A percentile compares a stretch with the other conserved stretches of the same genome.
Evolutionary conservation across 2,113 vertebrate genomes (phyloP).

Genomic region (Trematomus loennbergii): DNA sequence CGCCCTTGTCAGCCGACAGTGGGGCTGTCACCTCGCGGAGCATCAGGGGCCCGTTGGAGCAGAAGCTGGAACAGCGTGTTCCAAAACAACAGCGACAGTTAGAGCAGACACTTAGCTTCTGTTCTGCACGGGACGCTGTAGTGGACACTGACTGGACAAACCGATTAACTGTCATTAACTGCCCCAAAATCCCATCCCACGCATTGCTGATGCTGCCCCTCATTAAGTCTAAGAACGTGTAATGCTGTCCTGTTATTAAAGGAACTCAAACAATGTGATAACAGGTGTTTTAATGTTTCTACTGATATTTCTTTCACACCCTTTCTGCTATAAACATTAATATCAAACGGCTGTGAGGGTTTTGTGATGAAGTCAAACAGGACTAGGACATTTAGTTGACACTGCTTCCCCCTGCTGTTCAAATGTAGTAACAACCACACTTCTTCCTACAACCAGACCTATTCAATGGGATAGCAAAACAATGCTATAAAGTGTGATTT

Average conservation of each 20-base stretch:
- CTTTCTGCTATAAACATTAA: not conserved
- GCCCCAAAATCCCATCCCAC: slow-evolving; percentile 31
- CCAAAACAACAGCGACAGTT: slow-evolving; percentile 61
- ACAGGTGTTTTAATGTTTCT: not conserved
- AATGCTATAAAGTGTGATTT: no score
- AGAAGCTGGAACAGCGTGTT: slow-evolving; percentile 69
- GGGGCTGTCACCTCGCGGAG: slow-evolving; percentile 51
- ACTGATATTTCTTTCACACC: no score
- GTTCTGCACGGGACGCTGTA: slow-evolving; percentile 24
- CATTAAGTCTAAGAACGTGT: no score
- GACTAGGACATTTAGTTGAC: slow-evolving; percentile 31
- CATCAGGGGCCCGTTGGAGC: slow-evolving; percentile 53
- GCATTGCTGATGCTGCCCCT: not conserved
- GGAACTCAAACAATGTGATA: not conserved
- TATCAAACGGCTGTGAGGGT: slow-evolving; percentile 1
- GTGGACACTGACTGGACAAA: slow-evolving; percentile 7
- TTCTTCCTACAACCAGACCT: not conserved
- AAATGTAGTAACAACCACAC: slow-evolving; percentile 26
- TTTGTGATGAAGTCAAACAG: not conserved
- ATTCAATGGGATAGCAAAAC: not conserved
- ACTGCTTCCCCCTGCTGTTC: slow-evolving; percentile 65
- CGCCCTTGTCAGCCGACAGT: slow-evolving; percentile 59
- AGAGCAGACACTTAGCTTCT: slow-evolving; percentile 55
- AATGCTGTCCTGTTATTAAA: not conserved
- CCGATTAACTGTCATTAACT: slow-evolving; percentile 9